phyloP scores from a whole-genome alignment of 2,888 invertebrate genomes.

The Phorcus lineatus region DNA sequence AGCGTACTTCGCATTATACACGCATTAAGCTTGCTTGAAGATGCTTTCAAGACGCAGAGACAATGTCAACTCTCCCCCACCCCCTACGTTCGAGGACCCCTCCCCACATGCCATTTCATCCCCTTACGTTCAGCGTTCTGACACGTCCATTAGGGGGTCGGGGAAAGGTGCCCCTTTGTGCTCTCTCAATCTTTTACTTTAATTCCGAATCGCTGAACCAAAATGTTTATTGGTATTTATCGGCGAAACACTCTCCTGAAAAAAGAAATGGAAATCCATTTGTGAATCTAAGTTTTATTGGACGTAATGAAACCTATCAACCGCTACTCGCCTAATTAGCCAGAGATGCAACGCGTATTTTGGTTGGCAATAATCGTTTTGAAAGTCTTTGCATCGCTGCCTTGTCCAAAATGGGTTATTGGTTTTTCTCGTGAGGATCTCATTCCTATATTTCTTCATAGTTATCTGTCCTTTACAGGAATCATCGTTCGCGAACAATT shows the following conservation, averaged over 20 bases:
- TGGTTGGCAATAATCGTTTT: background rate
- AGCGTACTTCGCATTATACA: slow-evolving; percentile 1
- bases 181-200: too few relatives aligned
- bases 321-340: background rate
- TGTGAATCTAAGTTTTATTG: slow-evolving; percentile 3
- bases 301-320: slow-evolving; percentile 1
- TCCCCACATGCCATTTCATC: background rate
- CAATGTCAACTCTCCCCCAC: background rate
- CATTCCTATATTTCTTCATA: too few relatives aligned
- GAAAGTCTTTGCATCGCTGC: background rate
- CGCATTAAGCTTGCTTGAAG: slow-evolving; percentile 3
- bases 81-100: background rate
- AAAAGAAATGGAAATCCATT: background rate
- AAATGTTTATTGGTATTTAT: too few relatives aligned
- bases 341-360: background rate
- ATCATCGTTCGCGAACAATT: too few relatives aligned
- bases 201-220: too few relatives aligned
- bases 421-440: too few relatives aligned
- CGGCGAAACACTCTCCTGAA: too few relatives aligned
- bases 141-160: slow-evolving; percentile 19
- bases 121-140: slow-evolving; percentile 1
- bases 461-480: too few relatives aligned
- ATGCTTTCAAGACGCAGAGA: slow-evolving; percentile 12
- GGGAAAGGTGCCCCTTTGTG: background rate
- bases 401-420: too few relatives aligned